Conservation (phyloP, 2,113 vertebrate genomes). For the Pangasianodon gigas region DNA sequence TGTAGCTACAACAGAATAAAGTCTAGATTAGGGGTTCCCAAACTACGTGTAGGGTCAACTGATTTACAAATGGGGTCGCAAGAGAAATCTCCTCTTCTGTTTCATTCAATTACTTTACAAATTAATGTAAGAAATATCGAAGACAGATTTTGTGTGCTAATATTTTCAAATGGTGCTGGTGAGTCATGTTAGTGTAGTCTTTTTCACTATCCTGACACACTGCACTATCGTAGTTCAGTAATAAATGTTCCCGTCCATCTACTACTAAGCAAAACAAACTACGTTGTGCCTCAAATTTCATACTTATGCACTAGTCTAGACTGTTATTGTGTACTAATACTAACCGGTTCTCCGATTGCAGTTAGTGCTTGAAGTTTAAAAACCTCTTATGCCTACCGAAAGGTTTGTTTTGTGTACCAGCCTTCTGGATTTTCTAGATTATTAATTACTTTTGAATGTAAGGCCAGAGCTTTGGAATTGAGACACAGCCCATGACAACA, state of each 20-base stretch:
- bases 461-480: not conserved
- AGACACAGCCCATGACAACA: not conserved
- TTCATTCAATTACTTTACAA: not conserved
- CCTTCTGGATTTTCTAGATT: not conserved
- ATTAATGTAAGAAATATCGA: not conserved
- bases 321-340: not conserved
- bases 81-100: not conserved
- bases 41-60: not conserved
- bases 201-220: too few species aligned
- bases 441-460: not conserved
- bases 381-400: not conserved
- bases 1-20: not conserved
- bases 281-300: too few species aligned
- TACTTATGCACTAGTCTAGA: not conserved
- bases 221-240: too few species aligned
- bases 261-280: too few species aligned
- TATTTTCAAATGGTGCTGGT: too few species aligned
- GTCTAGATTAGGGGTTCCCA: not conserved
- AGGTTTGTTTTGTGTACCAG: not conserved
- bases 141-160: not conserved
- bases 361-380: not conserved
- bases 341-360: not conserved
- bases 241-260: too few species aligned
- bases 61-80: not conserved
- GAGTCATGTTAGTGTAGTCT: too few species aligned